Conservation (phyloP, 2,888 invertebrate species). For the Sphaeridia pumilis region DNA sequence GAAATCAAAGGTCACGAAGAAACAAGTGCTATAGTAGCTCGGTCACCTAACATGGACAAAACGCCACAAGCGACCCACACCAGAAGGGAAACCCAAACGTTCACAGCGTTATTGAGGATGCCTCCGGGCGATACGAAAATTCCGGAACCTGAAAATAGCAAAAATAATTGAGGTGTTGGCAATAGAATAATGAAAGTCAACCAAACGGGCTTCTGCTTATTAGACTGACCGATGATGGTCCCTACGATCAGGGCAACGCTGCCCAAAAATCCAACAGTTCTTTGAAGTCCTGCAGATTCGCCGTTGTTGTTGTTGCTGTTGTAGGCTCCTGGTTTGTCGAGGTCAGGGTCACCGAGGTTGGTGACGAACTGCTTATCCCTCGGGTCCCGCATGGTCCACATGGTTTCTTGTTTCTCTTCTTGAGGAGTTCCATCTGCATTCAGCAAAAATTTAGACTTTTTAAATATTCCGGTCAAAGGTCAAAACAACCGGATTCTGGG, state of each 20-base stretch:
- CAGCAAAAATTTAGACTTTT: too few species aligned
- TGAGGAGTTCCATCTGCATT: background rate
- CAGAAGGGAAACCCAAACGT: slow-evolving; percentile 62
- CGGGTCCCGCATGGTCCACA: background rate
- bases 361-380: background rate
- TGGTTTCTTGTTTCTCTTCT: background rate
- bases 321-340: too few species aligned
- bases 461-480: too few species aligned
- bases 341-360: slow-evolving; percentile 43
- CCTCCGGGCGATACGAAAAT: slow-evolving; percentile 72
- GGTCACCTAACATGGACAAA: slow-evolving; percentile 46
- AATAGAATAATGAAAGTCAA: background rate
- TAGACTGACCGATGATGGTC: slow-evolving; percentile 64
- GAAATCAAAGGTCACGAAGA: background rate
- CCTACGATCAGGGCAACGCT: slow-evolving; percentile 74
- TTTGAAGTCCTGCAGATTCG: slow-evolving; percentile 83
- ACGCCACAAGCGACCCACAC: slow-evolving; percentile 67
- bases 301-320: too few species aligned
- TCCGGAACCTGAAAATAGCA: slow-evolving; percentile 51
- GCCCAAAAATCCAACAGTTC: slow-evolving; percentile 66
- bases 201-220: background rate
- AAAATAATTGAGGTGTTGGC: background rate
- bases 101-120: slow-evolving; percentile 62
- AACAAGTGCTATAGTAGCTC: background rate
- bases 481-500: too few species aligned